phyloP scores from a whole-genome alignment of 1,140 invertebrate genomes.

The Pseudomyrmex gracilis region DNA sequence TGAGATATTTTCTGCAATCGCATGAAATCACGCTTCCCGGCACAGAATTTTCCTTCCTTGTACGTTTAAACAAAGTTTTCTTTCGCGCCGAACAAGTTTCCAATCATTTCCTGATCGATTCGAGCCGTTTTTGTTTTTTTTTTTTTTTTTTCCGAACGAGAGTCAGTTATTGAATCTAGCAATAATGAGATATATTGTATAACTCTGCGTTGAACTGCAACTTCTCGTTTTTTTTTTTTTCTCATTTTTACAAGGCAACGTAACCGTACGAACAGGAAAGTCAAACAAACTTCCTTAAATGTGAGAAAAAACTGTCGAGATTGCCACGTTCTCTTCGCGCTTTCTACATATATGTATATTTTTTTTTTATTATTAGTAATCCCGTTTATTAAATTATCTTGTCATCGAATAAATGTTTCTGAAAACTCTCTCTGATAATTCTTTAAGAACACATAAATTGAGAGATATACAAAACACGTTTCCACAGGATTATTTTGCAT shows the following conservation, averaged over 20 bases:
- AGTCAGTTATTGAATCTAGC: background rate
- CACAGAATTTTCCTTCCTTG: background rate
- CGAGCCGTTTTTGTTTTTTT: background rate
- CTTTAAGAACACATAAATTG: background rate
- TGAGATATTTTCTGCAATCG: constrained; percentile 19
- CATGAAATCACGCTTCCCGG: constrained; percentile 24
- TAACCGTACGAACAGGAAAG: background rate
- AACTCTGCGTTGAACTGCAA: background rate
- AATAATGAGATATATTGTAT: no score
- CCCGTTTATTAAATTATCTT: background rate
- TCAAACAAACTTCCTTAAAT: background rate
- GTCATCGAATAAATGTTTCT: background rate
- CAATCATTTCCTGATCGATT: background rate
- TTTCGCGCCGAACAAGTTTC: background rate
- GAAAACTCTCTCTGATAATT: background rate
- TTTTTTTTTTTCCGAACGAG: background rate
- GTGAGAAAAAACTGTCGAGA: background rate
- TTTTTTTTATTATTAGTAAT: background rate
- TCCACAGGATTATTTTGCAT: background rate
- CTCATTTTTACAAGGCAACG: background rate
- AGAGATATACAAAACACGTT: background rate
- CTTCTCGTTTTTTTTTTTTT: background rate
- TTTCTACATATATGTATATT: constrained; percentile 1
- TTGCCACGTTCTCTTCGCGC: background rate
- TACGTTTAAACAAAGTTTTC: background rate